A percentile compares a stretch with the other conserved stretches of the same genome.
Evolutionary conservation across 2,113 vertebrate species (phyloP).

Genomic region (Dryoscopus gambensis): DNA sequence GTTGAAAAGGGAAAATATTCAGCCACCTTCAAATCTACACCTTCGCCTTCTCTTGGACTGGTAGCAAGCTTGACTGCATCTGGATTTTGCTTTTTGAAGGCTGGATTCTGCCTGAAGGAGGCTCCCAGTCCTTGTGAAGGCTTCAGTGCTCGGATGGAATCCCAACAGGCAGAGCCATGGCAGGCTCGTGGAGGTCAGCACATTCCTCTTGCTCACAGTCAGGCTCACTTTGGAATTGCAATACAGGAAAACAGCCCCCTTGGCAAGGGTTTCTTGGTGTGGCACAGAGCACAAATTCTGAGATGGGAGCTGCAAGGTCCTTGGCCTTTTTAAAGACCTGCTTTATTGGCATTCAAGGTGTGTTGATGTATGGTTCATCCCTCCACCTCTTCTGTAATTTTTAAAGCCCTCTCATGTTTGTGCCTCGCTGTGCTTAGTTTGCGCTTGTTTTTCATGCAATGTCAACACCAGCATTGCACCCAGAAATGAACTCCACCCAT

Average conservation of each 20-base stretch:
- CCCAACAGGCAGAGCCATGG: background rate
- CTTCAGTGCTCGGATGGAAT: background rate
- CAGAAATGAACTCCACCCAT: background rate
- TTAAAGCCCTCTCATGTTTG: background rate
- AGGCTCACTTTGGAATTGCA: background rate
- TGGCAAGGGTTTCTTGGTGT: background rate
- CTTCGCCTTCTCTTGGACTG: background rate
- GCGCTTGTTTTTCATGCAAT: background rate
- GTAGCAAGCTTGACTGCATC: background rate
- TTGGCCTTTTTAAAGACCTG: background rate
- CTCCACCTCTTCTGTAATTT: background rate
- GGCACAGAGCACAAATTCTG: background rate
- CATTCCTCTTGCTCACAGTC: background rate
- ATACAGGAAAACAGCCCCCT: background rate
- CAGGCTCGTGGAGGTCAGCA: background rate
- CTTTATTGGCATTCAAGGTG: background rate
- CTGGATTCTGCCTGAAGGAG: conserved; percentile 32
- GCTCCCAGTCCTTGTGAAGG: conserved; percentile 22
- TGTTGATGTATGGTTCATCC: background rate
- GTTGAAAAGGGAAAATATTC: background rate
- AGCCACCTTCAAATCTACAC: background rate
- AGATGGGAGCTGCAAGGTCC: background rate
- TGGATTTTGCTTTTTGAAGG: conserved; percentile 41
- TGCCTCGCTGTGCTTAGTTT: background rate
- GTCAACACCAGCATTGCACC: background rate